phyloP scores from a whole-genome alignment of 2,113 vertebrate genomes.

The Aldabrachelys gigantea region DNA sequence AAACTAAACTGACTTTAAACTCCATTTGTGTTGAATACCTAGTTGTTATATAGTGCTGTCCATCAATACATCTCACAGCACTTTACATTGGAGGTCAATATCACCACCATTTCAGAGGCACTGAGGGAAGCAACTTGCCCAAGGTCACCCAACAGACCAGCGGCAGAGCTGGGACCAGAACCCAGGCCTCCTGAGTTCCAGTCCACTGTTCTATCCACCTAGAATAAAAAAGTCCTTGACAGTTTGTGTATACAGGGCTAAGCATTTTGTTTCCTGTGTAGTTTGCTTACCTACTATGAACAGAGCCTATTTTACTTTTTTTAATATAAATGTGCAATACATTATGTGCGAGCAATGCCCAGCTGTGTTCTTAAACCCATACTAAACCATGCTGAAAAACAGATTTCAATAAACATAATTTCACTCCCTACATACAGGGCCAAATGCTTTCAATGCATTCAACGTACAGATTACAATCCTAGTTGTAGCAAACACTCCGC shows the following conservation, averaged over 20 bases:
- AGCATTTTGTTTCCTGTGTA: not conserved
- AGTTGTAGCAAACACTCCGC: slow-evolving; percentile 42
- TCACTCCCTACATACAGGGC: not conserved
- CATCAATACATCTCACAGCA: not conserved
- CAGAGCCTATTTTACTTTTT: not conserved
- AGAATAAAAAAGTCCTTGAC: not conserved
- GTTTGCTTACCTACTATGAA: not conserved
- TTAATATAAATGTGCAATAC: not conserved
- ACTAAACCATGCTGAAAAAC: not conserved
- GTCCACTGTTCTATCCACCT: not conserved
- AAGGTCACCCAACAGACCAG: not conserved
- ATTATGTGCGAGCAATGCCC: not conserved
- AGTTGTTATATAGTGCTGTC: not conserved
- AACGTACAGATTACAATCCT: not conserved
- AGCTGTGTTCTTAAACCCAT: not conserved
- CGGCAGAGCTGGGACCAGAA: not conserved
- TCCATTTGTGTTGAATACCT: not conserved
- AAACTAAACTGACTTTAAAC: not conserved
- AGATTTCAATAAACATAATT: not conserved
- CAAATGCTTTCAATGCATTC: not conserved
- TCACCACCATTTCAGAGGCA: not conserved
- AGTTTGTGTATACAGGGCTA: not conserved
- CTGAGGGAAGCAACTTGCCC: not conserved
- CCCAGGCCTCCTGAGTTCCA: not conserved
- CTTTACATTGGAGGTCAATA: too few relatives aligned